Evolutionary conservation across 2,888 invertebrate species (phyloP), one percentile per base, ranked within the genome.

Genomic region (Poecilobothrus nobilitatus): DNA sequence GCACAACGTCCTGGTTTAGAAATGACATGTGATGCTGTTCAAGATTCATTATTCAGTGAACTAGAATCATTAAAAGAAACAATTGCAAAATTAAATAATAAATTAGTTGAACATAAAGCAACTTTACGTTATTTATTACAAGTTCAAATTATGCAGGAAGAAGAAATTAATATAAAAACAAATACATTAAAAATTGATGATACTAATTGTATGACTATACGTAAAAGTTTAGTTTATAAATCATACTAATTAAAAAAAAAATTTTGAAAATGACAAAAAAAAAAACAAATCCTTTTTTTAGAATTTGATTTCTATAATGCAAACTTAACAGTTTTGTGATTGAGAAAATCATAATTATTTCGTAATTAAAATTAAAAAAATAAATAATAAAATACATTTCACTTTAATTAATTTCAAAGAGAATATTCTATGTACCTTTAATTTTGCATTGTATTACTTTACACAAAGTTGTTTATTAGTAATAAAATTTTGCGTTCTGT

Each of bases 181-280:
- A 95, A 95, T 77, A 91, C 93, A 0, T 83, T 96, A 74, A 94
- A 94, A 83, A 94, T 97, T 75, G 96, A 97, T 78, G 95, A 95
- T 80, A 94, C 95, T 0, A 92, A 95, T 77, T 96, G 95, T 78
- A 89, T 92, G 89, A 89, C 91, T 9, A 76, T 92, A 67, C 86
- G 93, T 33, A 86, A 88, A 73, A 87, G 87, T 33, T 88, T 94
- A 84, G 87, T 89, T 75, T 92, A 91, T 78, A 88, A 90, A 73
- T 84, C 87, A 0, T 92, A 90, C 81, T 92, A 84, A 85, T 72
- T 53, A 5, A n/a, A 61, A n/a, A 27, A n/a, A n/a, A n/a, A n/a
- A 68, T n/a, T n/a, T n/a, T n/a, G n/a, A n/a, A n/a, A n/a, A n/a
- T n/a, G n/a, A n/a, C n/a, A n/a, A n/a, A n/a, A n/a, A n/a, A n/a